Evolutionary conservation across 2,888 invertebrate species (phyloP), one percentile per base, ranked within the genome.

Genomic region (Archips xylosteana): DNA sequence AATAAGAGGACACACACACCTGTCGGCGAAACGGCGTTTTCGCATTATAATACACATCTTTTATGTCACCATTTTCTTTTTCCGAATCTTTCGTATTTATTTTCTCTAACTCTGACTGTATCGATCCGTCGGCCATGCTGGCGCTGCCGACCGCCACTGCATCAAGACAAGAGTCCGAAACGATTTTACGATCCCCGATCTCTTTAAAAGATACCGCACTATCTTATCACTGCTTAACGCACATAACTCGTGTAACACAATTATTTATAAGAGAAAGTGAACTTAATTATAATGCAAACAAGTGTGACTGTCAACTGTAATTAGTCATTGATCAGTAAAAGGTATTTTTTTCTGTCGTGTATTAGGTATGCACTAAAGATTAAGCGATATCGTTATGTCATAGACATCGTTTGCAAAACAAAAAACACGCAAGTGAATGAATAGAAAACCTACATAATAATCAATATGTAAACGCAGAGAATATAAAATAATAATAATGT

Each of bases 21-120:
- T 94, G 93, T 87, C 89, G 89, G 42, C 84, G 81, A 75, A 92
- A 90, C 5, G 90, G 88, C 61, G 83, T 82, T 57, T 79, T 76
- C 39, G 78, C 76, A 36, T 81, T 79, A 60, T 65, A 75, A 77
- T 77, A 75, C 36, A 85, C 84, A 73, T 82, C 79, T 69, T 83
- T 83, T 34, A 75, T 79, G 64, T 84, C 87, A 84, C 81, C 76
- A 49, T 80, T 78, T 74, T 83, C 85, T 76, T 88, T 87, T 70
- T 84, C 85, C 13, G 78, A 79, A 63, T 78, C 84, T 80, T 85
- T 86, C 76, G 81, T 85, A 76, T 89, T 82, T 45, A 92, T 87
- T 85, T 88, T 92, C 78, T 91, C 89, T 72, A 92, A 82, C 82
- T 92, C 92, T 0, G 88, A 71, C 36, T 47, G 69, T 13, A 60